These are phyloP conservation scores for Pandemis heparana DNA, from an alignment of 2,888 invertebrate genomes.

Conservation along the genomic window DNA sequence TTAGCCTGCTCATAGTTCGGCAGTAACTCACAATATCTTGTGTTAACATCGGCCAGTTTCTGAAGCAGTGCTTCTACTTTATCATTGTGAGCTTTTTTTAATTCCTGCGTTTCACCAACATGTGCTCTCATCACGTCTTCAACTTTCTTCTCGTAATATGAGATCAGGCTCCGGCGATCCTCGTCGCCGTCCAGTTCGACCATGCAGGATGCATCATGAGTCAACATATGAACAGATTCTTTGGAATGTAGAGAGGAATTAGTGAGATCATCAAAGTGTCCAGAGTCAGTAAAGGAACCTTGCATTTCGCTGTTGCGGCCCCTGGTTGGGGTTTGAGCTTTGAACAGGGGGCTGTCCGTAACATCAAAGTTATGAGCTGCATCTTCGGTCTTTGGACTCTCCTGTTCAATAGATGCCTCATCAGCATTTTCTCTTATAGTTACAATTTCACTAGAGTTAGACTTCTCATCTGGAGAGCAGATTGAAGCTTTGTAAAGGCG, in stretches of 20 bases:
- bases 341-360: constrained; percentile 79
- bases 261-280: constrained; percentile 93
- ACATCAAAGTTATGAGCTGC: constrained; percentile 76
- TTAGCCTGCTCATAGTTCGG: constrained; percentile 91
- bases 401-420: constrained; percentile 65
- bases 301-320: constrained; percentile 87
- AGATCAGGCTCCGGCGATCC: constrained; percentile 88
- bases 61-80: constrained; percentile 90
- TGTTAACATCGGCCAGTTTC: constrained; percentile 90
- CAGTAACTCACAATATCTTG: constrained; percentile 91
- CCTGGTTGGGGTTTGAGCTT: constrained; percentile 76
- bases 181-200: constrained; percentile 86
- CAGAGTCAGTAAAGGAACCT: constrained; percentile 93
- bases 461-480: constrained; percentile 92
- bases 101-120: constrained; percentile 88
- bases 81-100: constrained; percentile 92
- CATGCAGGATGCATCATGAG: constrained; percentile 84
- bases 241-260: constrained; percentile 92
- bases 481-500: constrained; percentile 92
- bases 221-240: constrained; percentile 87
- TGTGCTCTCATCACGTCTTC: constrained; percentile 89
- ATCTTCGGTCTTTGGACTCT: constrained; percentile 73
- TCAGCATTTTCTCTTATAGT: constrained; percentile 90
- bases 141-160: constrained; percentile 90
- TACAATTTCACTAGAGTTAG: constrained; percentile 90